These are phyloP conservation scores for Zaprionus taronus DNA, from an alignment of 1,140 invertebrate genomes.

Conservation along the genomic window DNA sequence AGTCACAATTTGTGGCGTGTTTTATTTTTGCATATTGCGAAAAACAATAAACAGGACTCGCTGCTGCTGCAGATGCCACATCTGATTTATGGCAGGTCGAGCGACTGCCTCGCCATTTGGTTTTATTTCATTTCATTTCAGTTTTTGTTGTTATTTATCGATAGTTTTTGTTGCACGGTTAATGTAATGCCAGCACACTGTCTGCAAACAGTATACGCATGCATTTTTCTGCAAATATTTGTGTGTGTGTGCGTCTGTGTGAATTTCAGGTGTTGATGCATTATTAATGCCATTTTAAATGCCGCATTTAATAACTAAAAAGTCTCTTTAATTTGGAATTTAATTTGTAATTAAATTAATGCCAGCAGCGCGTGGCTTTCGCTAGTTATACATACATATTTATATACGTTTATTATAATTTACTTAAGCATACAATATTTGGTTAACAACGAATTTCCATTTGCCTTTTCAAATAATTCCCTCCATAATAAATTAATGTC, in stretches of 20 bases:
- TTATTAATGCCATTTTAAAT: constrained; percentile 80
- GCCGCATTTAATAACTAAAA: constrained; percentile 67
- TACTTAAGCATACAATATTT: constrained; percentile 59
- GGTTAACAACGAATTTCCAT: constrained; percentile 48
- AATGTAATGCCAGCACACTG: constrained; percentile 50
- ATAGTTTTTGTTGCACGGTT: constrained; percentile 60
- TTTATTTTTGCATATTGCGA: constrained; percentile 37
- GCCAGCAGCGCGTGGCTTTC: constrained; percentile 52
- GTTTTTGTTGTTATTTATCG: constrained; percentile 55
- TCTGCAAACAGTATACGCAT: background rate
- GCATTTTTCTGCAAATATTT: background rate
- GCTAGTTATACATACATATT: constrained; percentile 18
- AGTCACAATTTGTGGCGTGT: constrained; percentile 33
- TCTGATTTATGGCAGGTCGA: constrained; percentile 8
- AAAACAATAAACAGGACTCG: constrained; percentile 49
- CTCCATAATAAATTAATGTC: constrained; percentile 62
- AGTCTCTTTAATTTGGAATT: constrained; percentile 70
- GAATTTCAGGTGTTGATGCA: constrained; percentile 74
- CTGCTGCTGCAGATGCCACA: background rate
- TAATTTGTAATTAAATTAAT: constrained; percentile 80
- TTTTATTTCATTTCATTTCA: constrained; percentile 2
- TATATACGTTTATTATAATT: constrained; percentile 57
- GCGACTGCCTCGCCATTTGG: background rate
- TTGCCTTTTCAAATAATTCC: constrained; percentile 59
- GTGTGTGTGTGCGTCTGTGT: constrained; percentile 18